Conservation (phyloP, 35 echinoderm and acorn worm species). For the Diadema setosum region DNA sequence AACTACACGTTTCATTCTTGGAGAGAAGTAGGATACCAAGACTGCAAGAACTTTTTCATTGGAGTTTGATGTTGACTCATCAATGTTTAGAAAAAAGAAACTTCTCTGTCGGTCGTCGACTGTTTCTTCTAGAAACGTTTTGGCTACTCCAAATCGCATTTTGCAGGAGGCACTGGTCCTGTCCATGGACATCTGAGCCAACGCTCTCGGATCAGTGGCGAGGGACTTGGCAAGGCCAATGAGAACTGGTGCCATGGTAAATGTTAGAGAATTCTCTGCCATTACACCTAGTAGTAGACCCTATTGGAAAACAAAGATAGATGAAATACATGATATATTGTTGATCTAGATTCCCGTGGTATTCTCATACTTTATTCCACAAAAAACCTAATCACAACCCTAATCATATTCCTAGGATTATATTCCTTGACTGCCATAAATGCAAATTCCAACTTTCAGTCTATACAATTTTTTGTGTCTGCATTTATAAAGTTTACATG, state of each 20-base stretch:
- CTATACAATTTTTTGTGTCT: no score
- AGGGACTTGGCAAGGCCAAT: background rate
- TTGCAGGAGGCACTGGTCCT: background rate
- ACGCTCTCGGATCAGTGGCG: background rate
- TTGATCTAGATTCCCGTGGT: no score
- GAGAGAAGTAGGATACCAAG: constrained; percentile 20
- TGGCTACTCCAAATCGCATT: constrained; percentile 10
- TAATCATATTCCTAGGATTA: no score
- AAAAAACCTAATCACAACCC: no score
- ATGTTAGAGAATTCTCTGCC: constrained; percentile 8
- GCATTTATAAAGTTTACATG: no score
- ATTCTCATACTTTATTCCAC: no score
- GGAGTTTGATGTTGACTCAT: constrained; percentile 24
- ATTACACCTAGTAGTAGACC: constrained; percentile 1
- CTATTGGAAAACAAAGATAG: no score
- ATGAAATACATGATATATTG: no score
- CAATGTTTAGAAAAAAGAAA: constrained; percentile 44
- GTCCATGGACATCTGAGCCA: constrained; percentile 8
- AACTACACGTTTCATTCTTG: background rate
- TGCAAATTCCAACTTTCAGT: no score
- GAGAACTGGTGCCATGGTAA: constrained; percentile 26
- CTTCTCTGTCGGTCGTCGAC: background rate
- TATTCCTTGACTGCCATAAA: no score
- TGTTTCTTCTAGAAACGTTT: background rate
- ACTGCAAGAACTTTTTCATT: constrained; percentile 32